Conservation (phyloP, 1,140 invertebrate species). For the Lysiphlebus fabarum region DNA sequence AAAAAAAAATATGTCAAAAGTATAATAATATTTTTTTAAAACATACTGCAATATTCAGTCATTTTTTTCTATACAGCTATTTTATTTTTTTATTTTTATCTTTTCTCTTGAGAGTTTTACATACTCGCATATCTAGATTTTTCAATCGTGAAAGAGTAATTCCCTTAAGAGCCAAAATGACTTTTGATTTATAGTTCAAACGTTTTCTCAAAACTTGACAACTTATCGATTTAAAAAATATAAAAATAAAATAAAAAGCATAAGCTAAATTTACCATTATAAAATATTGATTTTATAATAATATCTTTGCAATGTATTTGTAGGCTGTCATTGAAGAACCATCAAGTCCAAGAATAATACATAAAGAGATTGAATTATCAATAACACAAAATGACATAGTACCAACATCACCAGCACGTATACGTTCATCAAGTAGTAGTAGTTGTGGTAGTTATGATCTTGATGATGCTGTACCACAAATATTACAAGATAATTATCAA, state of each 20-base stretch:
- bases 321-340: constrained; percentile 50
- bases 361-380: constrained; percentile 42
- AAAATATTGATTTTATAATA: constrained; percentile 9
- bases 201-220: neutral
- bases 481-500: constrained; percentile 32
- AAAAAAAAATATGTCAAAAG: too few relatives aligned
- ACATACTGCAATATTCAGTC: too few relatives aligned
- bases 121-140: too few relatives aligned
- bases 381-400: constrained; percentile 34
- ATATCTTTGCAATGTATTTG: neutral
- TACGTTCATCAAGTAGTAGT: constrained; percentile 52
- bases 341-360: constrained; percentile 43
- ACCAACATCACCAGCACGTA: constrained; percentile 40
- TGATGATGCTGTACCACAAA: constrained; percentile 47
- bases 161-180: neutral
- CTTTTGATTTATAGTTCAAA: constrained; percentile 10
- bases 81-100: too few relatives aligned
- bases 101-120: too few relatives aligned
- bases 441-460: constrained; percentile 59
- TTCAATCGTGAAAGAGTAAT: too few relatives aligned
- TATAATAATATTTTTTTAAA: too few relatives aligned
- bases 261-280: constrained; percentile 10
- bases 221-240: neutral
- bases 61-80: too few relatives aligned
- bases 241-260: neutral